A percentile compares a stretch with the other conserved stretches of the same genome.
phyloP scores from a whole-genome alignment of 2,797 vertebrate species.

The Poeciliopsis presidionis region DNA sequence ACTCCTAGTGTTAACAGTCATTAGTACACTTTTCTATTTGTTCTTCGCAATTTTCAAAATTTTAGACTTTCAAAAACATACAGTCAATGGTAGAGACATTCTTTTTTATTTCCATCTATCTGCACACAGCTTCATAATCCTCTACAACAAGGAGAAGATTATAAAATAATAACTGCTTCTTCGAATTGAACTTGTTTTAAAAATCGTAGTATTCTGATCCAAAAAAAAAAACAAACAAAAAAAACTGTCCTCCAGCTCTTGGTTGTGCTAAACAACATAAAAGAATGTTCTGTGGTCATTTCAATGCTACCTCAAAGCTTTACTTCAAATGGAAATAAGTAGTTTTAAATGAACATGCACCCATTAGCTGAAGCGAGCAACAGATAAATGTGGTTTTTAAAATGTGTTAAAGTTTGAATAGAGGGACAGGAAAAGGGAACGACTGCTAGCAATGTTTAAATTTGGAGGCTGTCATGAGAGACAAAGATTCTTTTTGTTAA shows the following conservation, averaged over 20 bases:
- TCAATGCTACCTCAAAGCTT: neutral
- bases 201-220: neutral
- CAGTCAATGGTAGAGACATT: neutral
- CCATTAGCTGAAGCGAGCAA: neutral
- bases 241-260: neutral
- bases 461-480: neutral
- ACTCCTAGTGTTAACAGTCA: neutral
- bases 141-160: too few relatives aligned
- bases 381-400: neutral
- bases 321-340: neutral
- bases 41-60: neutral
- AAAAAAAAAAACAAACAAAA: neutral
- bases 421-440: neutral
- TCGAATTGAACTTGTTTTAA: neutral
- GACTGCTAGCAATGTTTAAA: neutral
- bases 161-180: neutral
- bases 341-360: neutral
- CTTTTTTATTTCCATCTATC: neutral
- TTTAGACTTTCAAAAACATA: neutral
- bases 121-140: neutral
- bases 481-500: neutral
- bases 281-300: neutral
- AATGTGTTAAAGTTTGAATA: neutral
- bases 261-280: neutral
- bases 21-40: neutral